These are phyloP conservation scores for Itoplectis maculator DNA, from an alignment of 2,888 invertebrate genomes.

Conservation along the genomic window DNA sequence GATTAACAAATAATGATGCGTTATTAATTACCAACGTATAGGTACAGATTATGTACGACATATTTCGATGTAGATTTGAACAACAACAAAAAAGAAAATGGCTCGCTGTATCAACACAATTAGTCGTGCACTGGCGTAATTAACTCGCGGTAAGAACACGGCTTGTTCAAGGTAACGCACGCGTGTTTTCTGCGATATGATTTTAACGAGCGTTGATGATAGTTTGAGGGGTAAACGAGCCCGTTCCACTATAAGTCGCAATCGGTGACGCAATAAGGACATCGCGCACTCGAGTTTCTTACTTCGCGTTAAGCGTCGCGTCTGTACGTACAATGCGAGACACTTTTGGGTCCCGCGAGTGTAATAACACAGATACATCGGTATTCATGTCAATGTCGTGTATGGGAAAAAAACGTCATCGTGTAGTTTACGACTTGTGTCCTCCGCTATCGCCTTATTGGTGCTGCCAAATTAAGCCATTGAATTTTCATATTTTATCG, in stretches of 20 bases:
- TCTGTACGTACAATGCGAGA: slow-evolving; percentile 43
- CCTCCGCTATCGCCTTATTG: slow-evolving; percentile 4
- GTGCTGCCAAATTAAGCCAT: not conserved
- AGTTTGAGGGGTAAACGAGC: slow-evolving; percentile 47
- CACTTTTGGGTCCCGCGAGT: slow-evolving; percentile 58
- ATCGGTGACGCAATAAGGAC: slow-evolving; percentile 32
- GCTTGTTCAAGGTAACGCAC: slow-evolving; percentile 14
- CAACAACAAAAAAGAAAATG: not conserved
- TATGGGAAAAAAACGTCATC: slow-evolving; percentile 32
- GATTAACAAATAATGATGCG: not conserved
- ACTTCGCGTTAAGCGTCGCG: slow-evolving; percentile 40
- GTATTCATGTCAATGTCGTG: slow-evolving; percentile 64
- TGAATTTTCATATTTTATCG: not conserved
- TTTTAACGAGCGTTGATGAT: slow-evolving; percentile 52
- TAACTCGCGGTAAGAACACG: slow-evolving; percentile 34
- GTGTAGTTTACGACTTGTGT: slow-evolving; percentile 20
- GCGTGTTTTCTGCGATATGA: slow-evolving; percentile 17
- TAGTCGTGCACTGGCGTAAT: slow-evolving; percentile 22
- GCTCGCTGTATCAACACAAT: slow-evolving; percentile 2
- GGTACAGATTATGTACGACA: not conserved
- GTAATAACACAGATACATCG: slow-evolving; percentile 47
- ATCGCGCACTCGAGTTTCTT: slow-evolving; percentile 10
- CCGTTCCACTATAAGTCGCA: slow-evolving; percentile 4
- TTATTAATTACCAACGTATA: not conserved
- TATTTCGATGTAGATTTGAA: not conserved